Evolutionary conservation across 2,113 vertebrate species (phyloP), one percentile per base, ranked within the genome.

Genomic region (Periophthalmodon schlosseri): DNA sequence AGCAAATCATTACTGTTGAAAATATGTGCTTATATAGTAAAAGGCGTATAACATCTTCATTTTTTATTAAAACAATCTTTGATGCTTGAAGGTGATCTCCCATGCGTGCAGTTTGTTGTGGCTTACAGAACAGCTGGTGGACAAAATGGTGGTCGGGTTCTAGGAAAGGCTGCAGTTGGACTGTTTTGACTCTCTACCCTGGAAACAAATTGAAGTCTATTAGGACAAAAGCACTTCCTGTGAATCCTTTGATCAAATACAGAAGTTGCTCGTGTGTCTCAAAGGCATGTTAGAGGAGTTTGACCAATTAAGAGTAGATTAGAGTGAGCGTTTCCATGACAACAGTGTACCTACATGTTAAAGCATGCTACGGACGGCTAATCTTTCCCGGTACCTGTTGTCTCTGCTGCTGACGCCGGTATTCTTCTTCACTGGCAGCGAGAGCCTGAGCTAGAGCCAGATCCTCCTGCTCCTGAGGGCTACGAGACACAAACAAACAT

Each of bases 391-490:
- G 85, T 94, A 95, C 94, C 94, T 94, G 94, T 91, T 93, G 93
- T 92, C 90, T 93, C 90, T 93, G 94, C 46, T 93, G 96, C 86
- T 96, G 96, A n/a, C 80, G 93, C 20, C 90, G 91, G 90, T 94
- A 98, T 66, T 99, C 98, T 0, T 97, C 97, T 84, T 99, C 97
- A 0, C 97, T 99, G 5, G 96, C 97, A 47, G 98, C 96, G 4
- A 99, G 93, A 0, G 97, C 98, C 90, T 92, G 96, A 71, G 98
- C 98, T 74, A 99, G 87, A 13, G 97, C 97, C 89, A 97, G 93
- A 91, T 96, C 96, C 79, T 99, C 98, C 90, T 96, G 96, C 91
- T 99, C 96, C 93, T 97, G 96, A 28, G 94, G 95, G 85, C 97
- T 99, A 92, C 85, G 69, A 83, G 70, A 76, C 68, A 82, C 34